Evolutionary conservation across 1,140 invertebrate species (phyloP).

Genomic region (Diplogasteroides magnus): DNA sequence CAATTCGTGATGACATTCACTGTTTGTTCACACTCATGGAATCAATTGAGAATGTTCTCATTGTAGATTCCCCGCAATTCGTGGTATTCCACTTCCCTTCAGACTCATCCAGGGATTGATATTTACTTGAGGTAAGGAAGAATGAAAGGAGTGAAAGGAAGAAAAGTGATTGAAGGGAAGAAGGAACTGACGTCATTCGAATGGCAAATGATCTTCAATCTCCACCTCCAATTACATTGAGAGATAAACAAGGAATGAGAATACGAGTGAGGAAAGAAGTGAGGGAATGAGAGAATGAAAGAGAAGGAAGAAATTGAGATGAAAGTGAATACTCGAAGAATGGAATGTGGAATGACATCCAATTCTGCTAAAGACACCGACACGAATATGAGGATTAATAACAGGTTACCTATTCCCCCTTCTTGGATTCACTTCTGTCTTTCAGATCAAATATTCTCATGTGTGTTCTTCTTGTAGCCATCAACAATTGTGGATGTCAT

Average conservation of each 20-base stretch:
- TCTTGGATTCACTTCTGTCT: not conserved
- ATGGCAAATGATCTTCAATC: not conserved
- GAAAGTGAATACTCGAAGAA: not conserved
- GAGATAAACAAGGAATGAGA: not conserved
- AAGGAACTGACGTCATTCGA: not conserved
- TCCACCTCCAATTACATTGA: not conserved
- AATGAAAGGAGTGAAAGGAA: no score
- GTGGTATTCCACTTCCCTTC: not conserved
- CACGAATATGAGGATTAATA: not conserved
- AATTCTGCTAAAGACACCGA: not conserved
- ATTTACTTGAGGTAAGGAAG: not conserved
- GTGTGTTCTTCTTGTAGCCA: not conserved
- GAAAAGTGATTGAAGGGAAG: not conserved
- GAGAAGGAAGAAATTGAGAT: no score
- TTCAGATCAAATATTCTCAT: not conserved
- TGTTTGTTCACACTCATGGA: no score
- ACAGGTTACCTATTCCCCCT: not conserved
- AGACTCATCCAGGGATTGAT: not conserved
- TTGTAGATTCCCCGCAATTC: not conserved
- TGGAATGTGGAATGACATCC: not conserved
- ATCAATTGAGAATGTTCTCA: no score
- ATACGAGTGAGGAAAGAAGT: not conserved
- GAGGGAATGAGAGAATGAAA: no score
- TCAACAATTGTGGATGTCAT: not conserved
- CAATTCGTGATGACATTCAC: no score